Evolutionary conservation across 2,888 invertebrate genomes (phyloP).

Genomic region (Spodoptera littoralis): DNA sequence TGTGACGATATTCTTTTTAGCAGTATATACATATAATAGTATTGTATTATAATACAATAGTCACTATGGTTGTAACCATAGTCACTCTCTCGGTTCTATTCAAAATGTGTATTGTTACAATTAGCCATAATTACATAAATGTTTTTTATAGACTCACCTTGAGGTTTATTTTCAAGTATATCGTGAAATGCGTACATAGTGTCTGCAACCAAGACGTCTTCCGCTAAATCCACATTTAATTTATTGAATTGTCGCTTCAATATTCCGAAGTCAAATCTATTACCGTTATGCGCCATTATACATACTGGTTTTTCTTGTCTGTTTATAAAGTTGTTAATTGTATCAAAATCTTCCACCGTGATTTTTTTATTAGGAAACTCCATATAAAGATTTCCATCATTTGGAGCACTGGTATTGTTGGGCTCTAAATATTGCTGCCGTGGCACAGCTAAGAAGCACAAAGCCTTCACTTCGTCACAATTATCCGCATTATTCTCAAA

Average conservation of each 20-base stretch:
- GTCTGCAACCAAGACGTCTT: conserved; percentile 8
- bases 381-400: no score
- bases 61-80: no score
- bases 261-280: conserved; percentile 6
- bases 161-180: not conserved
- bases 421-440: not conserved
- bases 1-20: no score
- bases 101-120: no score
- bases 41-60: no score
- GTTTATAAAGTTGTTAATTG: not conserved
- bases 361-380: no score
- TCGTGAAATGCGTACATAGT: conserved; percentile 7
- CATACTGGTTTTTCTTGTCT: not conserved
- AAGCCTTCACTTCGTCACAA: no score
- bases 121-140: no score
- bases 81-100: no score
- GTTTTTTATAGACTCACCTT: no score
- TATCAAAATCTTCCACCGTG: not conserved
- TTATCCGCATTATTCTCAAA: rapidly evolving
- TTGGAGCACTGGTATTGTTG: not conserved
- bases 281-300: conserved; percentile 8
- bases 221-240: not conserved
- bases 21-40: no score
- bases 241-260: conserved; percentile 1
- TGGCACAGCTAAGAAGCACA: not conserved